Percentiles rank a stretch among this genome's conserved stretches.
Conservation (phyloP, 2,888 invertebrate genomes). For the Reticulitermes lucifugus region DNA sequence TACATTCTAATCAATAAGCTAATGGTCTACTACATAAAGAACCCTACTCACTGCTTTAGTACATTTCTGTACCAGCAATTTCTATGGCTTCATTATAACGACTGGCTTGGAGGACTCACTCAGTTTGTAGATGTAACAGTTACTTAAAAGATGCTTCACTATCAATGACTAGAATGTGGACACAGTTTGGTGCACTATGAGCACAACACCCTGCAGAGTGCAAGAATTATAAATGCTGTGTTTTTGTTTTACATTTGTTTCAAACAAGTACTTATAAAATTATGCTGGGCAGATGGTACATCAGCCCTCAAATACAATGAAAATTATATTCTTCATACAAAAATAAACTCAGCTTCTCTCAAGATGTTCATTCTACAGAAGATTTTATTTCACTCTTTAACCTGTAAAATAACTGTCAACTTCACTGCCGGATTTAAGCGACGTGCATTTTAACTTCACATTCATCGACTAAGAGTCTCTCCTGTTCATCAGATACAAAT, state of each 20-base stretch:
- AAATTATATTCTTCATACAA: background rate
- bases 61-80: background rate
- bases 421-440: background rate
- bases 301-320: background rate
- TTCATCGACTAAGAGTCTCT: background rate
- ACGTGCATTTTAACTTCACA: background rate
- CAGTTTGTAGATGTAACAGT: background rate
- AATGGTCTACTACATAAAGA: background rate
- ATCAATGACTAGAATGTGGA: background rate
- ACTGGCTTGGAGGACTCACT: background rate
- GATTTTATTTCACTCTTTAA: background rate
- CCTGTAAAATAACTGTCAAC: background rate
- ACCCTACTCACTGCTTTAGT: background rate
- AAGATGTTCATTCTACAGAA: background rate
- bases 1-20: background rate
- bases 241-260: too few relatives aligned
- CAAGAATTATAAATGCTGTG: background rate
- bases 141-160: background rate
- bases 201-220: background rate
- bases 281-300: conserved; percentile 1
- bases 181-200: background rate
- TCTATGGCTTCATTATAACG: background rate
- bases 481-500: background rate
- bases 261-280: background rate
- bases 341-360: background rate